phyloP scores from a whole-genome alignment of 2,113 vertebrate species.

The Odontophorus gujanensis region DNA sequence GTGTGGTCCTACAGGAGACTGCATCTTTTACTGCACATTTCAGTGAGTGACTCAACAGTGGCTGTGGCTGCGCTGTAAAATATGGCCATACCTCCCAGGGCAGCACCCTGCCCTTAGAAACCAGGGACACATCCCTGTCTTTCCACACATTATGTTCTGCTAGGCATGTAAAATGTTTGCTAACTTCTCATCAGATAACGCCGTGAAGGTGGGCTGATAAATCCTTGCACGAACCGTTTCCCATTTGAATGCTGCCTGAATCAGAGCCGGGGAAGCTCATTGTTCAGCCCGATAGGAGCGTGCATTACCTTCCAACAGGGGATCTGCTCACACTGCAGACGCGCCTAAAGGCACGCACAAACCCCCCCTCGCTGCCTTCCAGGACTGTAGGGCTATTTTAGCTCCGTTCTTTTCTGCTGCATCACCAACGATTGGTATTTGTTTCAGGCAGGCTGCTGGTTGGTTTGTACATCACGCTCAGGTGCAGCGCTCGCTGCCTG shows the following conservation, averaged over 20 bases:
- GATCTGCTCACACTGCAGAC: background rate
- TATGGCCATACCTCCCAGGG: accelerated
- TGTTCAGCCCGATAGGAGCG: accelerated
- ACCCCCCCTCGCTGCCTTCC: background rate
- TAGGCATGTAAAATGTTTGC: background rate
- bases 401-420: background rate
- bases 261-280: background rate
- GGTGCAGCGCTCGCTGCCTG: background rate
- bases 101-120: background rate
- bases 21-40: background rate
- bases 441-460: background rate
- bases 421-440: accelerated
- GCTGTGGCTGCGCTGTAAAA: background rate
- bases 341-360: background rate
- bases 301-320: background rate
- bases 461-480: background rate
- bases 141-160: background rate
- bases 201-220: background rate
- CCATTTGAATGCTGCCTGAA: background rate
- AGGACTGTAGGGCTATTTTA: background rate
- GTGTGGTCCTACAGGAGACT: background rate
- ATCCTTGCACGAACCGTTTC: background rate
- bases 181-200: background rate
- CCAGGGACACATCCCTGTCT: background rate
- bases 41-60: background rate